Conservation (phyloP, 2,797 vertebrate species). For the Onychomys arenicola region DNA sequence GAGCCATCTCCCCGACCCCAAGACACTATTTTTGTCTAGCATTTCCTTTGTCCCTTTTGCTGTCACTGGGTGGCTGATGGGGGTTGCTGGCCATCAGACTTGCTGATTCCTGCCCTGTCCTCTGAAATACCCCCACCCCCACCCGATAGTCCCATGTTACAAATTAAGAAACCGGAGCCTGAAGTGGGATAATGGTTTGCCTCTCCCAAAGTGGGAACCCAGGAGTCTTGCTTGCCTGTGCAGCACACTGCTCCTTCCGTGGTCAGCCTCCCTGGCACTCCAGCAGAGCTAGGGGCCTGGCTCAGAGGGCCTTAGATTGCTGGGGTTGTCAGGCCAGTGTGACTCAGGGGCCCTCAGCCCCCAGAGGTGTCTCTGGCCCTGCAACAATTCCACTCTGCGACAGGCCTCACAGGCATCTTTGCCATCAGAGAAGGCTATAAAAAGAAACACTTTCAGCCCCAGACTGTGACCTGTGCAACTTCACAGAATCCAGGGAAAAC, state of each 20-base stretch:
- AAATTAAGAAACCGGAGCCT: neutral
- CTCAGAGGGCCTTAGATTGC: neutral
- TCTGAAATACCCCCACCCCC: neutral
- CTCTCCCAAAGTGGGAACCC: no score
- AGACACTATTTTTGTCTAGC: rapidly evolving
- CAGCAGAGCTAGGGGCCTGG: neutral
- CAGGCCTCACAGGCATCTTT: conserved; percentile 86
- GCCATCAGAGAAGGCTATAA: conserved; percentile 90
- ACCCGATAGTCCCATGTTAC: neutral
- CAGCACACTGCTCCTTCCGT: neutral
- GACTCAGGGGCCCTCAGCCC: conserved; percentile 22
- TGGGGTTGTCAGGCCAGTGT: neutral
- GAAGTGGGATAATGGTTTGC: rapidly evolving
- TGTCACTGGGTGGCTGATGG: rapidly evolving
- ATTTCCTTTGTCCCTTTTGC: neutral
- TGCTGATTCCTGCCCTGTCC: rapidly evolving
- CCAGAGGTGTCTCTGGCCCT: neutral
- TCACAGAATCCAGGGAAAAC: conserved; percentile 90
- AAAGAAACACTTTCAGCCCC: conserved; percentile 91
- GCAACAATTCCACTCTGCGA: neutral
- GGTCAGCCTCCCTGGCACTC: neutral
- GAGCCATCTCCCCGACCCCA: neutral
- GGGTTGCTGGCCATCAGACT: neutral
- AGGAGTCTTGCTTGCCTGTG: neutral
- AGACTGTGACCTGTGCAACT: conserved; percentile 90